phyloP scores from a whole-genome alignment of 2,113 vertebrate species.

The Ptychochromis oligacanthus region DNA sequence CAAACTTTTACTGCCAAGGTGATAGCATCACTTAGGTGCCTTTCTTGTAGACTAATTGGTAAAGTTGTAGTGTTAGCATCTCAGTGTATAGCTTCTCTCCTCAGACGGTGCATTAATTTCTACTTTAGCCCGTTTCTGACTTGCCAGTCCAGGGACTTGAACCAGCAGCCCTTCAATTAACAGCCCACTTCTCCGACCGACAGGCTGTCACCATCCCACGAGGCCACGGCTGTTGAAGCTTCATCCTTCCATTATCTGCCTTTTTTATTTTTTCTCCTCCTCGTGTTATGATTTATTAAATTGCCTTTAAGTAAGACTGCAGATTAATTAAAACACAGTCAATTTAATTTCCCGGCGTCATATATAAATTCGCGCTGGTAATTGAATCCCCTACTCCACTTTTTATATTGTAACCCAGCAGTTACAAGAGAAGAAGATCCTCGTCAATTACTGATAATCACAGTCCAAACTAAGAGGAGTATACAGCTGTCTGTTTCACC shows the following conservation, averaged over 20 bases:
- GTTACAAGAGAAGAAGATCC: conserved; percentile 62
- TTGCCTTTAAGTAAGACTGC: conserved; percentile 81
- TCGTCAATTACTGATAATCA: conserved; percentile 62
- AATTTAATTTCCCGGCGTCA: conserved; percentile 77
- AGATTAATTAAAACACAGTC: conserved; percentile 83
- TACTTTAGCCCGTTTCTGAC: conserved; percentile 13
- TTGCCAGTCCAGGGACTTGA: conserved; percentile 68
- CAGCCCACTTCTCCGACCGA: conserved; percentile 42
- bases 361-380: conserved; percentile 75
- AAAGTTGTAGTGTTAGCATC: neutral
- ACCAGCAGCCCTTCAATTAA: conserved; percentile 76
- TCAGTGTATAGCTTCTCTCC: neutral
- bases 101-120: conserved; percentile 2
- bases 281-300: conserved; percentile 79
- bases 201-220: conserved; percentile 45
- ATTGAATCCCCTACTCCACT: conserved; percentile 74
- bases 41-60: conserved; percentile 8
- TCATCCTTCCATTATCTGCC: conserved; percentile 53
- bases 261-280: conserved; percentile 13
- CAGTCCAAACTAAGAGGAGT: conserved; percentile 53
- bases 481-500: conserved; percentile 53
- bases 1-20: neutral
- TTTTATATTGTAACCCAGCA: conserved; percentile 62
- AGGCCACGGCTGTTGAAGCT: conserved; percentile 47
- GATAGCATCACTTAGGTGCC: neutral